Base-by-base conservation (phyloP, 2,113 vertebrate genomes). In the Coptodon rendalli region DNA sequence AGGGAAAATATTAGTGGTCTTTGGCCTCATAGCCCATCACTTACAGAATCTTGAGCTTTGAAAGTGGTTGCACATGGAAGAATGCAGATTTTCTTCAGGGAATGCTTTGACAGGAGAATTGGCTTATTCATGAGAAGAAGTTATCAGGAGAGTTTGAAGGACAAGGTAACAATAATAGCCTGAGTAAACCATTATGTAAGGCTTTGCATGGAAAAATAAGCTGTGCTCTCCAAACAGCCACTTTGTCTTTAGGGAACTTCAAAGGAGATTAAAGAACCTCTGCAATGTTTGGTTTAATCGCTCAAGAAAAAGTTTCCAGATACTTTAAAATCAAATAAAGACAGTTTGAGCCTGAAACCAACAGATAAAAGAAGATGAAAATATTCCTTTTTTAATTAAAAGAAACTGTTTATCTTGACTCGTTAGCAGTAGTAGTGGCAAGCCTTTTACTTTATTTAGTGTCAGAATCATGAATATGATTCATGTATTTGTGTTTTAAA, bases 51-150 rank as follows among this genome's bases (percentile, higher is more conserved):
- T 53, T 50, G 52, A 57, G 78, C 82, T 89, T 87, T 27, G 4
- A 92, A 94, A 95, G 89, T 93, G 92, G 84, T 95, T 93, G 86
- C 93, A 95, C 86, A 88, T 95, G 94, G 87, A 92, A 87, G 85
- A 91, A 92, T 89, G 86, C 59, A 81, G 83, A 57, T 84, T 93
- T 91, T 84, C 36, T 8, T 68, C 66, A 59, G 57, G 84, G 63
- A 84, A 81, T 53, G 48, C 81, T 94, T 92, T 93, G 87, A 93
- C 91, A 88, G 89, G 81, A 76, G 89, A 89, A 84, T 83, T 92
- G 87, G 88, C 82, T 85, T 86, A 85, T 93, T 93, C 87, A 88
- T 54, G 52, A 89, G 79, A 56, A 89, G 79, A 90, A 89, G 56
- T 80, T 86, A 90, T 92, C 89, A 85, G 81, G 50, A 68, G 78